Percentiles rank a stretch among this genome's conserved stretches.
These are phyloP conservation scores for Amphimedon queenslandica DNA, from an alignment of 37 sponge, comb jelly and placozoan species.

Conservation along the genomic window DNA sequence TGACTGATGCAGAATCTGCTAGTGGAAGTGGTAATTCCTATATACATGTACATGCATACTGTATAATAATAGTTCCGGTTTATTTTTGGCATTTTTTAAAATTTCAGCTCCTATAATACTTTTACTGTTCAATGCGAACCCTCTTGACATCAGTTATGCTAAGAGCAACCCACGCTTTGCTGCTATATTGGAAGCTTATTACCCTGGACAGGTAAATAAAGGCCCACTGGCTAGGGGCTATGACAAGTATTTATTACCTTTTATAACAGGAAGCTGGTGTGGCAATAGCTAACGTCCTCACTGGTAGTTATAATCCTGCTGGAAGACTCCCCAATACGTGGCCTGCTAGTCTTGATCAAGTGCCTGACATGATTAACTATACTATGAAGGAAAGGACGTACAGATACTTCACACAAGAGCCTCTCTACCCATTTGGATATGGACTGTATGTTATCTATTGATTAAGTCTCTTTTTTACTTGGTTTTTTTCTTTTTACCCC, in stretches of 20 bases:
- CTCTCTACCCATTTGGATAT: slow-evolving; percentile 64
- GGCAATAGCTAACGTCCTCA: slow-evolving; percentile 27
- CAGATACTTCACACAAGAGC: slow-evolving; percentile 37
- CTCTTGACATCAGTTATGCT: not conserved
- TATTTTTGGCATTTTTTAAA: no score
- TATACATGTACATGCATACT: not conserved
- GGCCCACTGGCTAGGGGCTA: no score
- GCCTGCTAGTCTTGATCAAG: slow-evolving; percentile 46
- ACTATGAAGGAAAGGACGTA: slow-evolving; percentile 59
- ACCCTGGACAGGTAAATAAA: slow-evolving; percentile 23
- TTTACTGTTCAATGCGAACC: not conserved
- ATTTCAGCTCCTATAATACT: slow-evolving; percentile 3
- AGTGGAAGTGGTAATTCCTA: not conserved
- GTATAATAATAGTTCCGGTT: not conserved
- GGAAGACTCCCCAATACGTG: slow-evolving; percentile 64
- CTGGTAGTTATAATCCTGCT: slow-evolving; percentile 28
- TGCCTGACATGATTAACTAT: slow-evolving; percentile 54
- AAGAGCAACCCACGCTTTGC: not conserved
- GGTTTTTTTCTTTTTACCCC: not conserved
- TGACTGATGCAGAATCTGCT: slow-evolving; percentile 24
- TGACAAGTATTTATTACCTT: no score
- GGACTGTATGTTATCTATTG: slow-evolving; percentile 38
- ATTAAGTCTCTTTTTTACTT: not conserved
- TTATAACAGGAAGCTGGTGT: slow-evolving; percentile 18
- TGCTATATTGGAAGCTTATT: not conserved